Evolutionary conservation across 2,797 vertebrate genomes (phyloP).

Genomic region (Apogon hyalosoma): DNA sequence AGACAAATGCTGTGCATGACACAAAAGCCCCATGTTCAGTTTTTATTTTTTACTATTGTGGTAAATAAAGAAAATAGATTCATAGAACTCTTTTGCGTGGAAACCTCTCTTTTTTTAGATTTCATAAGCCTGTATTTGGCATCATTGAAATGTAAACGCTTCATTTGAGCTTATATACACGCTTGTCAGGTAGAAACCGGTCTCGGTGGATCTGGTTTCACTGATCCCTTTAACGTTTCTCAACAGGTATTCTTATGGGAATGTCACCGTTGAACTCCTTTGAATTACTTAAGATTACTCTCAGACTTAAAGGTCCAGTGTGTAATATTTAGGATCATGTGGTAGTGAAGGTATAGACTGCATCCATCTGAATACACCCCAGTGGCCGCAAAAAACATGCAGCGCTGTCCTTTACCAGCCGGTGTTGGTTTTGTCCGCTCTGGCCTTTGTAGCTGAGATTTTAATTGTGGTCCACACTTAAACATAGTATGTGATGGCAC

Average conservation of each 20-base stretch:
- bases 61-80: slow-evolving; percentile 12
- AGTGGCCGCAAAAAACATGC: too few species aligned
- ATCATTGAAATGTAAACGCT: slow-evolving; percentile 28
- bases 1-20: slow-evolving; percentile 46
- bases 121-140: slow-evolving; percentile 46
- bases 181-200: slow-evolving; percentile 38
- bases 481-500: too few species aligned
- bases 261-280: slow-evolving; percentile 44
- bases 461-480: too few species aligned
- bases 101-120: slow-evolving; percentile 7
- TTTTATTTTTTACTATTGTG: slow-evolving; percentile 22
- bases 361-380: too few species aligned
- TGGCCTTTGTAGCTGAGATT: too few species aligned
- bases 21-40: slow-evolving; percentile 25
- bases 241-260: slow-evolving; percentile 37
- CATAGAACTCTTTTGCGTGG: background rate
- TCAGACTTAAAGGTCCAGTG: too few species aligned
- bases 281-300: slow-evolving; percentile 12
- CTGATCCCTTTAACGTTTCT: slow-evolving; percentile 42
- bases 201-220: slow-evolving; percentile 1
- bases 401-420: too few species aligned
- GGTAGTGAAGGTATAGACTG: too few species aligned
- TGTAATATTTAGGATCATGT: too few species aligned
- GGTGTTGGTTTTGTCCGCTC: too few species aligned
- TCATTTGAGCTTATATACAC: slow-evolving; percentile 46